Conservation (phyloP, 2,797 vertebrate genomes). For the Bradypus variegatus region DNA sequence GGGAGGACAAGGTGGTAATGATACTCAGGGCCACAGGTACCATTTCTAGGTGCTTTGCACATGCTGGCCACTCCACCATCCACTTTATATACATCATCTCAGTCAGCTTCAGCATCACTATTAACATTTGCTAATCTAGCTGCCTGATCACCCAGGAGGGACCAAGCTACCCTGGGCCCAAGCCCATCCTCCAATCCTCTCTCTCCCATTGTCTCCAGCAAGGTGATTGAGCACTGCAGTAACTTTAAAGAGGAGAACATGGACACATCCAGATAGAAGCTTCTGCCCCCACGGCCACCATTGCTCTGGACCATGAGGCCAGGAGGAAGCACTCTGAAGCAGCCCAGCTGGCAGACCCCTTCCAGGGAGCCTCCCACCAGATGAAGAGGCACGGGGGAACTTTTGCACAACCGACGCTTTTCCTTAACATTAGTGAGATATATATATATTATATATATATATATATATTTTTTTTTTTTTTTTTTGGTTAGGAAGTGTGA, state of each 20-base stretch:
- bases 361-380: slow-evolving; percentile 65
- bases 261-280: slow-evolving; percentile 92
- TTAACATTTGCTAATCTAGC: neutral
- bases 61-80: fast-evolving
- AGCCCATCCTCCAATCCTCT: slow-evolving; percentile 50
- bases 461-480: slow-evolving; percentile 55
- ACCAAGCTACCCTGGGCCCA: neutral
- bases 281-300: neutral
- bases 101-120: neutral
- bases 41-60: neutral
- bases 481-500: slow-evolving; percentile 75
- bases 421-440: slow-evolving; percentile 75
- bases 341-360: slow-evolving; percentile 61
- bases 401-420: slow-evolving; percentile 78
- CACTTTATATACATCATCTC: fast-evolving
- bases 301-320: slow-evolving; percentile 33
- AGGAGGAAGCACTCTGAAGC: slow-evolving; percentile 57
- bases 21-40: neutral
- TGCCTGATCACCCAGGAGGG: neutral
- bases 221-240: slow-evolving; percentile 94
- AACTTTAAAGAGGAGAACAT: slow-evolving; percentile 96
- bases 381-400: slow-evolving; percentile 69
- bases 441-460: slow-evolving; percentile 58
- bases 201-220: slow-evolving; percentile 76
- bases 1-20: neutral